Percentiles rank a stretch among this genome's conserved stretches.
Conservation (phyloP, 1,140 invertebrate species). For the Octopus bimaculoides region DNA sequence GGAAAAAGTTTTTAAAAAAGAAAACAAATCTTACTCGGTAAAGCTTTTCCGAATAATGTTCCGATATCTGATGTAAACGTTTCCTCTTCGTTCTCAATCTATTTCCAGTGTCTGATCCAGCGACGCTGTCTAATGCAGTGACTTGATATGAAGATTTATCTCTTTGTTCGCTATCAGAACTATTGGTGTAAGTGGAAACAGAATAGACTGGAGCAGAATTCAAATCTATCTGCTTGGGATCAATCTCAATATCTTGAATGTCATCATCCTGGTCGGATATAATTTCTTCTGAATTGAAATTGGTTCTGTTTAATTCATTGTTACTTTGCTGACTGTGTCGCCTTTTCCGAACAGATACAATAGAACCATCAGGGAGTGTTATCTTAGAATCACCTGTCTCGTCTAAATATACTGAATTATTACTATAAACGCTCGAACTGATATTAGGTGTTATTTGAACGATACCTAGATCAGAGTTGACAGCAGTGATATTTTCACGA, state of each 20-base stretch:
- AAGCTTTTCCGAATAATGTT: conserved; percentile 2
- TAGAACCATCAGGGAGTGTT: not conserved
- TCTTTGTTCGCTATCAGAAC: not conserved
- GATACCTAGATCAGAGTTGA: not conserved
- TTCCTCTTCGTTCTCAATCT: not conserved
- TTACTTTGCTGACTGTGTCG: not conserved
- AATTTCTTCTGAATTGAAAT: not conserved
- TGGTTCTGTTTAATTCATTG: not conserved
- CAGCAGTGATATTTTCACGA: not conserved
- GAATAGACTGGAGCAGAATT: not conserved
- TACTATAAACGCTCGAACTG: not conserved
- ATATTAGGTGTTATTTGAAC: not conserved
- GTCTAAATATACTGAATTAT: conserved; percentile 1
- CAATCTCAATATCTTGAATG: not conserved
- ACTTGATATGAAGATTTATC: not conserved
- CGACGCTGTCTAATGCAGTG: not conserved
- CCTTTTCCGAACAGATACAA: not conserved
- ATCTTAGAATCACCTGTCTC: not conserved
- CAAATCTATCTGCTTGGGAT: not conserved
- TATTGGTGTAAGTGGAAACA: not conserved
- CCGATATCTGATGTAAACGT: not conserved
- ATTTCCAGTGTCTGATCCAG: not conserved
- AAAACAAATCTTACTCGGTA: not conserved
- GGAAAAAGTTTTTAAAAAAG: not conserved
- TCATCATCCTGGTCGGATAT: not conserved